These are phyloP conservation scores for Mechanitis messenoides DNA, from an alignment of 2,888 invertebrate genomes.

Conservation along the genomic window DNA sequence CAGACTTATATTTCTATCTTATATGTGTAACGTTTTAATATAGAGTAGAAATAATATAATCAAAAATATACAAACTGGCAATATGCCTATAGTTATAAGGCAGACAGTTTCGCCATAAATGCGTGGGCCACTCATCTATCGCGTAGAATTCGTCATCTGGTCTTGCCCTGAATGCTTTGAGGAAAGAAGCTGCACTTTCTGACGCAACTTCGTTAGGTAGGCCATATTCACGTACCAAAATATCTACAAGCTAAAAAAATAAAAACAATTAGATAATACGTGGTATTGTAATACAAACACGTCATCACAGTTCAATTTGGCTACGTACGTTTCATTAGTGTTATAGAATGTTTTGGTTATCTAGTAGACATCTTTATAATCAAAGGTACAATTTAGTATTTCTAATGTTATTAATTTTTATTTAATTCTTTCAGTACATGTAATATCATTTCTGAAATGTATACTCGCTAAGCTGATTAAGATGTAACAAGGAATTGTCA, in stretches of 20 bases:
- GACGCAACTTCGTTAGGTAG: slow-evolving; percentile 80
- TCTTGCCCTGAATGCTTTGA: slow-evolving; percentile 86
- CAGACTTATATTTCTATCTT: neutral
- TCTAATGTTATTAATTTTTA: too few species aligned
- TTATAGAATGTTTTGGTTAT: too few species aligned
- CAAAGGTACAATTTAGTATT: too few species aligned
- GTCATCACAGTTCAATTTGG: too few species aligned
- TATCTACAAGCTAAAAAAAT: slow-evolving; percentile 60
- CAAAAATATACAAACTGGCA: slow-evolving; percentile 72
- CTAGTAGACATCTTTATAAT: too few species aligned
- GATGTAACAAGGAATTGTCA: slow-evolving; percentile 41
- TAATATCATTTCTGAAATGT: neutral
- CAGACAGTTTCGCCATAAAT: slow-evolving; percentile 86
- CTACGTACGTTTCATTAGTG: too few species aligned
- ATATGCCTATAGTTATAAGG: slow-evolving; percentile 83
- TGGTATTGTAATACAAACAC: too few species aligned
- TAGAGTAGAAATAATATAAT: neutral
- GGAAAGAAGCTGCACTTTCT: slow-evolving; percentile 80
- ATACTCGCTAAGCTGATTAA: too few species aligned
- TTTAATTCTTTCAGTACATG: too few species aligned
- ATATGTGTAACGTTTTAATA: neutral
- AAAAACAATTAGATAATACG: neutral
- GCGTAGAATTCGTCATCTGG: slow-evolving; percentile 85
- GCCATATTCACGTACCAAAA: slow-evolving; percentile 79
- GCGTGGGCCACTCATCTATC: slow-evolving; percentile 85